Conservation (phyloP, 2,888 invertebrate species). For the Mythimna vitellina region DNA sequence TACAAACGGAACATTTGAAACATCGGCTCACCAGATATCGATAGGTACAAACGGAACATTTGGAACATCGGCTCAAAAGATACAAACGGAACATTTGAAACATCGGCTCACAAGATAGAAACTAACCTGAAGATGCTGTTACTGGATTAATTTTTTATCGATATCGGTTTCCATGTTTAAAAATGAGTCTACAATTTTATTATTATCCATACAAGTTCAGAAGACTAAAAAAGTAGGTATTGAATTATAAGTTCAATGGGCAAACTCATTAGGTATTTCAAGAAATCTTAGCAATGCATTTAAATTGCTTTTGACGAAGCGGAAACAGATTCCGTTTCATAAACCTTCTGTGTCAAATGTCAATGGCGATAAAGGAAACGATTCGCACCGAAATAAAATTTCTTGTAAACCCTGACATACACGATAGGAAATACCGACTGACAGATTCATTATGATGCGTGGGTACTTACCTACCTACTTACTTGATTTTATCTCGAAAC, state of each 20-base stretch:
- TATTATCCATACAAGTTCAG: not conserved
- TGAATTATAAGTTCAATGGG: constrained; percentile 2
- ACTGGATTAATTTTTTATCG: too few relatives aligned
- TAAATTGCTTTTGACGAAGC: constrained; percentile 32
- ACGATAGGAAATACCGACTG: constrained; percentile 44
- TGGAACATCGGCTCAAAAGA: too few relatives aligned
- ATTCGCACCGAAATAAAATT: constrained; percentile 41
- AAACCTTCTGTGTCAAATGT: constrained; percentile 65
- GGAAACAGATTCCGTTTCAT: constrained; percentile 45
- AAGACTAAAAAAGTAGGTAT: not conserved
- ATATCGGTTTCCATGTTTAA: not conserved
- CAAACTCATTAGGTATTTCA: constrained; percentile 1
- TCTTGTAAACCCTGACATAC: constrained; percentile 62
- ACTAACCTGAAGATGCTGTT: not conserved
- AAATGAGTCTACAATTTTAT: not conserved
- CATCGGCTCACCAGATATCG: too few relatives aligned
- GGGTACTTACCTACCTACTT: not conserved
- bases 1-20: too few relatives aligned
- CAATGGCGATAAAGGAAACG: constrained; percentile 57
- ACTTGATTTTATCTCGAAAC: not conserved
- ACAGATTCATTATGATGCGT: constrained; percentile 40
- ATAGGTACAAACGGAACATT: too few relatives aligned
- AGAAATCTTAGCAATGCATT: constrained; percentile 35
- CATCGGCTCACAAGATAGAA: too few relatives aligned
- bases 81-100: too few relatives aligned